Conservation (phyloP, 2,888 invertebrate species). For the Candidula unifasciata region DNA sequence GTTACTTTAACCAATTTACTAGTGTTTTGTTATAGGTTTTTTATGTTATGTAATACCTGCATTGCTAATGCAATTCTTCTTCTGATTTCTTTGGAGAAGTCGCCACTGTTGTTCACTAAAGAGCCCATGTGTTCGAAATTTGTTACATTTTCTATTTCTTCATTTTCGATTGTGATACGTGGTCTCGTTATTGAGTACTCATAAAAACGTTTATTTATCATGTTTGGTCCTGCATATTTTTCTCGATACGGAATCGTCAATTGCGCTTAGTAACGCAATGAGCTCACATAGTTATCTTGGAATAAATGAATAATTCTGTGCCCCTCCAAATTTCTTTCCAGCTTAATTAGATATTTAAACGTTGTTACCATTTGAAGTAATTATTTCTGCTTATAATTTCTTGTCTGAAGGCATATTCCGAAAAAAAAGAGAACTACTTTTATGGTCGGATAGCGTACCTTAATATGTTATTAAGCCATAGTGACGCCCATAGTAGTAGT, state of each 20-base stretch:
- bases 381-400: not conserved
- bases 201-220: constrained; percentile 1
- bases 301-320: not conserved
- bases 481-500: not conserved
- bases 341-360: not conserved
- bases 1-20: too few species aligned
- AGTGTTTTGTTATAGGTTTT: too few species aligned
- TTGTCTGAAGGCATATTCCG: too few species aligned
- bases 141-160: too few species aligned
- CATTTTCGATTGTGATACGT: too few species aligned
- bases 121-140: too few species aligned
- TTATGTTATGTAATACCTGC: too few species aligned
- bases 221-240: not conserved
- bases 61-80: too few species aligned
- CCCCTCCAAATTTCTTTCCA: not conserved
- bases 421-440: constrained; percentile 5
- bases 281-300: not conserved
- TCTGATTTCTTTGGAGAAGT: too few species aligned
- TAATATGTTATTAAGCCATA: constrained; percentile 27
- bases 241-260: not conserved
- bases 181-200: too few species aligned
- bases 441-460: constrained; percentile 4
- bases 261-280: constrained; percentile 18
- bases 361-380: not conserved
- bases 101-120: too few species aligned